Evolutionary conservation across 2,888 invertebrate genomes (phyloP).

Genomic region (Dichetophora obliterata): DNA sequence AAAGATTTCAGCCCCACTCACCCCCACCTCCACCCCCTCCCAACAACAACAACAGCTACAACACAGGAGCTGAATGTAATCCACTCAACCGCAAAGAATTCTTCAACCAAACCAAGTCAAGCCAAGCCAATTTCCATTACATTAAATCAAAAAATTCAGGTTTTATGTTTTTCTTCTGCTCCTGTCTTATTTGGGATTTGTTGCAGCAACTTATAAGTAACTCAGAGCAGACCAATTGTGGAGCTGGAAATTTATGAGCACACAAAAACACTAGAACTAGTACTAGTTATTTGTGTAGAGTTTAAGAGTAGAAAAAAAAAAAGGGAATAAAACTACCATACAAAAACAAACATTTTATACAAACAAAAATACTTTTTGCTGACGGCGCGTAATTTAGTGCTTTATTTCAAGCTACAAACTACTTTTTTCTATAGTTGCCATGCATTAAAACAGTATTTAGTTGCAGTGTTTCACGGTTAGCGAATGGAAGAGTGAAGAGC

Average conservation of each 20-base stretch:
- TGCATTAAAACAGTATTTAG: neutral
- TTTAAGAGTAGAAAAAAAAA: neutral
- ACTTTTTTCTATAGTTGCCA: neutral
- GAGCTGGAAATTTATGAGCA: slow-evolving; percentile 6
- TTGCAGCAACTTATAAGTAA: no score
- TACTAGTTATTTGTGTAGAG: neutral
- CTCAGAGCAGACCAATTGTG: slow-evolving; percentile 11
- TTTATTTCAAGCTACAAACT: neutral
- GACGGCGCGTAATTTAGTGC: slow-evolving; percentile 5
- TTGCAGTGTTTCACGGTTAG: no score
- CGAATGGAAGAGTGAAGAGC: no score
- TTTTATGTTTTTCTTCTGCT: neutral
- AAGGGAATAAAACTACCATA: neutral
- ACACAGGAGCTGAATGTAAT: neutral
- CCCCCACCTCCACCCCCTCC: neutral
- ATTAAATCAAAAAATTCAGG: slow-evolving; percentile 11
- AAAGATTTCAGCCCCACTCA: neutral
- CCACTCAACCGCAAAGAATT: slow-evolving; percentile 21
- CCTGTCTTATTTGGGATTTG: neutral
- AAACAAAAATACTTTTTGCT: neutral
- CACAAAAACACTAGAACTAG: neutral
- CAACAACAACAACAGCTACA: no score
- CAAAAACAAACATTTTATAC: neutral
- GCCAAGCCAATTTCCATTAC: slow-evolving; percentile 16
- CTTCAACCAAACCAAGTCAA: neutral